These are phyloP conservation scores for Amblyraja radiata DNA, from an alignment of 2,797 vertebrate species.

Conservation along the genomic window DNA sequence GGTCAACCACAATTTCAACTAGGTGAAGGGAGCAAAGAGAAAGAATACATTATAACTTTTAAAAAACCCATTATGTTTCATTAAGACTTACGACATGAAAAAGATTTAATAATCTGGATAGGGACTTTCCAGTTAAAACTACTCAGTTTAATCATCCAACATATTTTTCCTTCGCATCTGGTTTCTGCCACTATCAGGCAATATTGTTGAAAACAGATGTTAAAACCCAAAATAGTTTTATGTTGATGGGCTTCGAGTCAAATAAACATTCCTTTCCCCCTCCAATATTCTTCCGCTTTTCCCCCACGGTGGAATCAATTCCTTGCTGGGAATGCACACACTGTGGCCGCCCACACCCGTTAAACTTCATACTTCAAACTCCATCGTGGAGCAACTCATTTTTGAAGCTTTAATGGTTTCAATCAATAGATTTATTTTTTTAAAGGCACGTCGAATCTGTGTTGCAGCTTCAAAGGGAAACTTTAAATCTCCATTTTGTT, in stretches of 20 bases:
- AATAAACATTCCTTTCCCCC: background rate
- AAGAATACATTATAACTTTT: background rate
- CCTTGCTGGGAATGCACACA: background rate
- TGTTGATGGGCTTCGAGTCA: background rate
- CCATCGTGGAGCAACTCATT: background rate
- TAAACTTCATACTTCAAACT: background rate
- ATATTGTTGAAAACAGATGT: background rate
- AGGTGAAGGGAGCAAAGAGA: background rate
- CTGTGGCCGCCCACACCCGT: background rate
- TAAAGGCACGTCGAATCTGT: background rate
- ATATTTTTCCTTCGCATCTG: background rate
- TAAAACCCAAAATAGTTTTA: background rate
- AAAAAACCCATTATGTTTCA: background rate
- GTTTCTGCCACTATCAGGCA: background rate
- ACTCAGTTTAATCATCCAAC: background rate
- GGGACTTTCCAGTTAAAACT: background rate
- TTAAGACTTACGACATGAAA: background rate
- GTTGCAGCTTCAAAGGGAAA: background rate
- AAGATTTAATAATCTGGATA: background rate
- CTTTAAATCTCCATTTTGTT: background rate
- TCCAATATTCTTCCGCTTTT: background rate
- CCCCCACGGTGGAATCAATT: background rate
- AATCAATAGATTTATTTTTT: background rate
- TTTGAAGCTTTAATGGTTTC: background rate
- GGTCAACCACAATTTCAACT: conserved; percentile 8